Percentiles rank a stretch among this genome's conserved stretches.
These are phyloP conservation scores for Gopherus flavomarginatus DNA, from an alignment of 2,113 vertebrate species.

Conservation along the genomic window DNA sequence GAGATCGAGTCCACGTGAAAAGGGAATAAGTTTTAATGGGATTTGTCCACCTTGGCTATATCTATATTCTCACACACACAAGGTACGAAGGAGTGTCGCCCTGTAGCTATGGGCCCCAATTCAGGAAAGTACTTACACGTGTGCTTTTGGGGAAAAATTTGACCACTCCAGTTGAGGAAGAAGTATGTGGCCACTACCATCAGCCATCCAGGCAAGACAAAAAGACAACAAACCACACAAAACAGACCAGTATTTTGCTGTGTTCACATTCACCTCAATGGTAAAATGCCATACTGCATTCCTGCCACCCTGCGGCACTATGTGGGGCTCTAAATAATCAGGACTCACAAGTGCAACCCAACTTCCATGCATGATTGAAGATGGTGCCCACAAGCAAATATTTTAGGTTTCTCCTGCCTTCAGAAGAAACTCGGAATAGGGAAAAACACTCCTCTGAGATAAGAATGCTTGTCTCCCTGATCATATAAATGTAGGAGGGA, in stretches of 20 bases:
- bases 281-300: not conserved
- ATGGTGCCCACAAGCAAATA: not conserved
- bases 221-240: not conserved
- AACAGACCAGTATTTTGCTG: not conserved
- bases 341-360: not conserved
- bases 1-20: not conserved
- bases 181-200: not conserved
- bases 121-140: not conserved
- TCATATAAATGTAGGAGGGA: not conserved
- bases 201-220: not conserved
- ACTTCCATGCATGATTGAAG: not conserved
- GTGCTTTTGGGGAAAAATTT: not conserved
- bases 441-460: not conserved
- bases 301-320: not conserved
- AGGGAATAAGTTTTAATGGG: not conserved
- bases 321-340: not conserved
- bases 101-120: not conserved
- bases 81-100: not conserved
- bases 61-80: not conserved
- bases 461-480: not conserved
- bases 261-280: not conserved
- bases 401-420: not conserved
- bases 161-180: not conserved
- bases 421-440: not conserved
- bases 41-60: not conserved